Percentiles rank a stretch among this genome's conserved stretches.
Evolutionary conservation across 2,113 vertebrate genomes (phyloP).

Genomic region (Pristiophorus japonicus): DNA sequence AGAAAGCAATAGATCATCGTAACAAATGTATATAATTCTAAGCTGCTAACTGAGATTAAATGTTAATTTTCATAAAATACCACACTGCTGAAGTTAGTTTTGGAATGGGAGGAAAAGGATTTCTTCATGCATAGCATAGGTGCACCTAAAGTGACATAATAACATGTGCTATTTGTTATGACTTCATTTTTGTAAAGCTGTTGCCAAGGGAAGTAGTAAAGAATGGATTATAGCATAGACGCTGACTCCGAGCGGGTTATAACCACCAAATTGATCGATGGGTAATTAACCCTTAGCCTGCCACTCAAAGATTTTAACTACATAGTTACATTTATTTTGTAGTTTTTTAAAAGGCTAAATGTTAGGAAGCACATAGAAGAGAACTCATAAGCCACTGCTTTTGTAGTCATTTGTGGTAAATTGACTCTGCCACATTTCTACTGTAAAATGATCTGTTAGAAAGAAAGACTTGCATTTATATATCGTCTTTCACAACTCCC

Average conservation of each 20-base stretch:
- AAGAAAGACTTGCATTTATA: too few species aligned
- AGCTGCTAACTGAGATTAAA: background rate
- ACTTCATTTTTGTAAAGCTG: conserved; percentile 27
- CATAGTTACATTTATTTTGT: background rate
- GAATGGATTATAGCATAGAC: background rate
- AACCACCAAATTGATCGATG: background rate
- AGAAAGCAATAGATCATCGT: background rate
- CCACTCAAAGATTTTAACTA: background rate
- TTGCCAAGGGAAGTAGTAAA: conserved; percentile 33
- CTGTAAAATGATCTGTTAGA: background rate
- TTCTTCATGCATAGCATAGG: background rate
- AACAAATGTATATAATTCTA: background rate
- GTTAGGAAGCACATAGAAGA: background rate
- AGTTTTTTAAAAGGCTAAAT: background rate
- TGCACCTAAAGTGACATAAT: background rate
- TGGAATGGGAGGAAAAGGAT: background rate
- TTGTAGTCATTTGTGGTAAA: background rate
- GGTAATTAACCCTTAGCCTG: background rate
- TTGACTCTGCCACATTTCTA: background rate
- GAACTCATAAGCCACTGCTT: background rate
- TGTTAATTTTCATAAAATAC: background rate
- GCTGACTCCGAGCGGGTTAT: background rate
- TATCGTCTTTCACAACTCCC: too few species aligned
- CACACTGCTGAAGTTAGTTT: background rate
- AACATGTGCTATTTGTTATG: conserved; percentile 31